Conservation (phyloP, 2,113 vertebrate genomes). For the Vulpes ferrilata region DNA sequence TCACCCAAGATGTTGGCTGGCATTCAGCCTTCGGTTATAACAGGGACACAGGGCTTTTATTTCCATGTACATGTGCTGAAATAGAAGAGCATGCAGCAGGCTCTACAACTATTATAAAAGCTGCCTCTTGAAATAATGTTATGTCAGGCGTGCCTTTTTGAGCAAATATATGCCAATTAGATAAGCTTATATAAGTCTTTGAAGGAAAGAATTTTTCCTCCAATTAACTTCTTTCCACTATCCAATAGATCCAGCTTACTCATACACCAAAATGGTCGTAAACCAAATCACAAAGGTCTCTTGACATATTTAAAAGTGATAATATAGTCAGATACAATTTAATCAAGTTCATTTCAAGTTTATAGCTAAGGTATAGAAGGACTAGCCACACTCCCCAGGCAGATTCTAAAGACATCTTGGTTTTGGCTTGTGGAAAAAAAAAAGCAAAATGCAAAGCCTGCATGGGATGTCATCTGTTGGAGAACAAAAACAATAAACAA, state of each 20-base stretch:
- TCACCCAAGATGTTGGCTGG: not conserved
- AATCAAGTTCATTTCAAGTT: slow-evolving; percentile 75
- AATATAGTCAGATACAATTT: slow-evolving; percentile 55
- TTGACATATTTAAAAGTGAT: slow-evolving; percentile 71
- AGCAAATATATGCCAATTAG: slow-evolving; percentile 67
- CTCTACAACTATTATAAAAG: slow-evolving; percentile 4
- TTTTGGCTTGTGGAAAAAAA: not conserved
- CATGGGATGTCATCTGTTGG: not conserved
- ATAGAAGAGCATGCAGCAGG: not conserved
- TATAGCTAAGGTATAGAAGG: slow-evolving; percentile 56
- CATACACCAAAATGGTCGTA: slow-evolving; percentile 55
- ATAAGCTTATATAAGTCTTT: slow-evolving; percentile 3
- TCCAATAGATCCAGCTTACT: slow-evolving; percentile 59
- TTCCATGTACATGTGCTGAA: not conserved
- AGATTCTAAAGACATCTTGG: not conserved
- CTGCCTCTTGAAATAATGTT: slow-evolving; percentile 43
- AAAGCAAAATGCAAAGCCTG: not conserved
- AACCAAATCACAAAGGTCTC: slow-evolving; percentile 43
- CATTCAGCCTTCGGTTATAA: not conserved
- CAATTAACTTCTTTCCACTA: slow-evolving; percentile 72
- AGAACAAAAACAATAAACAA: not conserved
- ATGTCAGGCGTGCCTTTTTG: not conserved
- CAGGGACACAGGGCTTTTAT: not conserved
- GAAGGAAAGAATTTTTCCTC: not conserved
- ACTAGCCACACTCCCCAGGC: not conserved